These are phyloP conservation scores for Tragelaphus scriptus DNA, from an alignment of 2,113 vertebrate species.

Conservation along the genomic window DNA sequence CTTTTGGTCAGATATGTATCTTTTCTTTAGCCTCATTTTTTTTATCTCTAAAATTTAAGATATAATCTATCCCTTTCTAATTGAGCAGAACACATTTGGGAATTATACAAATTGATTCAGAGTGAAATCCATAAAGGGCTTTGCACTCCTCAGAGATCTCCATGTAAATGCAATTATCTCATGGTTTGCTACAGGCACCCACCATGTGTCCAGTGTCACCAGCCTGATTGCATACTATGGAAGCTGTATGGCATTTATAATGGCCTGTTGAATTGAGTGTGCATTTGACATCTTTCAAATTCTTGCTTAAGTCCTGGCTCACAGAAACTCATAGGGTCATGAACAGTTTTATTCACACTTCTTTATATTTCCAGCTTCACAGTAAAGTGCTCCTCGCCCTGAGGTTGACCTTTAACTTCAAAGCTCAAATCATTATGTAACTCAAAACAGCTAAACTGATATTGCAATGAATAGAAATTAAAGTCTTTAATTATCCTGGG, in stretches of 20 bases:
- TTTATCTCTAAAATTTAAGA: not conserved
- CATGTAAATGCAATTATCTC: constrained; percentile 57
- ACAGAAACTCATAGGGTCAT: constrained; percentile 36
- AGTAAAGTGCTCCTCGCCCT: constrained; percentile 69
- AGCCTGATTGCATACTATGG: not conserved
- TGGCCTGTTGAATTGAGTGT: constrained; percentile 17
- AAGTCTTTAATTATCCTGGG: constrained; percentile 1
- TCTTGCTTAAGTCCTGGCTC: constrained; percentile 41
- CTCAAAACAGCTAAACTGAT: constrained; percentile 62
- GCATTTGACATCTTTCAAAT: constrained; percentile 59
- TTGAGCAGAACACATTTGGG: constrained; percentile 20
- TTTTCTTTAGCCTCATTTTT: not conserved
- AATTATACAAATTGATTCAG: not conserved
- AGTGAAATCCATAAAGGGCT: constrained; percentile 17
- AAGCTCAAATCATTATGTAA: constrained; percentile 67
- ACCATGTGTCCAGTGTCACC: constrained; percentile 57
- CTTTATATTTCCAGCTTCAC: constrained; percentile 60
- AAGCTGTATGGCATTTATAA: constrained; percentile 47
- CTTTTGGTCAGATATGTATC: not conserved
- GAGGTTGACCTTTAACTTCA: constrained; percentile 70
- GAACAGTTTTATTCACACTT: constrained; percentile 49
- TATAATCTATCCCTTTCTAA: constrained; percentile 29
- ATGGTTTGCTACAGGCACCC: constrained; percentile 10
- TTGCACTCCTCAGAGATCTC: constrained; percentile 41
- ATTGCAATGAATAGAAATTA: not conserved